Evolutionary conservation across 2,888 invertebrate species (phyloP).

Genomic region (Drosophila gaucha): DNA sequence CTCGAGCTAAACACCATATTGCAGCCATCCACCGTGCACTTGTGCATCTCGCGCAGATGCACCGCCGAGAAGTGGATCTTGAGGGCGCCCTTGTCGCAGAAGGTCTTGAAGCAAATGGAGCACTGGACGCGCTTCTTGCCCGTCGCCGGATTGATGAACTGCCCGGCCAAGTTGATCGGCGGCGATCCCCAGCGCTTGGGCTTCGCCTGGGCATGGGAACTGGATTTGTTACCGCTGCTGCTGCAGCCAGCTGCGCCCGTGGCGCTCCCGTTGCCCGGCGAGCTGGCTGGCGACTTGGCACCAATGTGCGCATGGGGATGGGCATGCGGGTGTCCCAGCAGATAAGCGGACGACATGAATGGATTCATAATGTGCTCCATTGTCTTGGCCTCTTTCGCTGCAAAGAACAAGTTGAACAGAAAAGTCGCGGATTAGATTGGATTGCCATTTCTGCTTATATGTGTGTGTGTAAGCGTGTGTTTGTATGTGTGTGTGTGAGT

Average conservation of each 20-base stretch:
- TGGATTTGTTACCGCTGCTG: constrained; percentile 8
- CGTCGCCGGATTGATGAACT: constrained; percentile 95
- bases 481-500: background rate
- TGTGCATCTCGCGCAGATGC: constrained; percentile 99
- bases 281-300: constrained; percentile 74
- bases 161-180: constrained; percentile 94
- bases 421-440: constrained; percentile 16
- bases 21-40: constrained; percentile 99
- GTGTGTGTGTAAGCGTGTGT: background rate
- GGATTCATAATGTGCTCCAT: constrained; percentile 84
- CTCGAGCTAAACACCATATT: constrained; percentile 99
- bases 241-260: background rate
- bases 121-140: constrained; percentile 99
- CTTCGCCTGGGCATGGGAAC: constrained; percentile 61
- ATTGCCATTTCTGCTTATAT: background rate
- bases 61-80: constrained; percentile 99
- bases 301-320: constrained; percentile 36
- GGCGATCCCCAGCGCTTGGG: constrained; percentile 90
- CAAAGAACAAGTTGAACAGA: constrained; percentile 32
- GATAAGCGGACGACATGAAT: constrained; percentile 83
- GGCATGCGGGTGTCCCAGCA: constrained; percentile 80
- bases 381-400: constrained; percentile 8
- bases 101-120: constrained; percentile 98
- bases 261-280: constrained; percentile 50
- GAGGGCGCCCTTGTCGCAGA: constrained; percentile 99